These are phyloP conservation scores for Nezara viridula DNA, from an alignment of 2,888 invertebrate species.

Conservation along the genomic window DNA sequence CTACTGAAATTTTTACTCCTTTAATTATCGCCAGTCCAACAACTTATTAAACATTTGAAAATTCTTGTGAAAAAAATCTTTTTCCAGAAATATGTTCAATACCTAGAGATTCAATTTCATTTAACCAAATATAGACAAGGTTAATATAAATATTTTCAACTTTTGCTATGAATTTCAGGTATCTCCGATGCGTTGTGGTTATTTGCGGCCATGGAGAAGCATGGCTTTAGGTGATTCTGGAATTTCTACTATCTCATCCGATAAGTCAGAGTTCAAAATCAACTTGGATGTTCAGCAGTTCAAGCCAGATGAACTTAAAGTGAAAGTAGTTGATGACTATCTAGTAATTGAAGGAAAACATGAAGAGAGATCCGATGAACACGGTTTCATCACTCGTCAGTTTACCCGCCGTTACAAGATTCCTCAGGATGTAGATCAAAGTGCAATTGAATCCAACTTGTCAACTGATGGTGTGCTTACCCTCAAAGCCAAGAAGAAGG, in stretches of 20 bases:
- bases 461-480: constrained; percentile 69
- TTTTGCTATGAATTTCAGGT: not conserved
- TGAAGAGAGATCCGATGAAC: constrained; percentile 69
- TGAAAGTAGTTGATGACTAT: constrained; percentile 69
- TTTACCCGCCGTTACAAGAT: constrained; percentile 70
- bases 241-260: constrained; percentile 64
- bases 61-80: no score
- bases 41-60: no score
- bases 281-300: constrained; percentile 70
- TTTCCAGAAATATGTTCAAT: no score
- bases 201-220: constrained; percentile 65
- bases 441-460: constrained; percentile 68
- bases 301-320: constrained; percentile 70
- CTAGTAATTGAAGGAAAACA: constrained; percentile 70
- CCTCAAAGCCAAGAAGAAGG: constrained; percentile 63
- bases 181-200: constrained; percentile 61
- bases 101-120: no score
- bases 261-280: constrained; percentile 67
- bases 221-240: constrained; percentile 65
- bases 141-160: no score
- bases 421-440: constrained; percentile 69
- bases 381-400: constrained; percentile 69
- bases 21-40: no score
- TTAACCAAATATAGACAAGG: no score
- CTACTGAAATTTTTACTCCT: no score